These are phyloP conservation scores for Lacerta bilineata DNA, from an alignment of 2,797 vertebrate genomes.

Conservation along the genomic window DNA sequence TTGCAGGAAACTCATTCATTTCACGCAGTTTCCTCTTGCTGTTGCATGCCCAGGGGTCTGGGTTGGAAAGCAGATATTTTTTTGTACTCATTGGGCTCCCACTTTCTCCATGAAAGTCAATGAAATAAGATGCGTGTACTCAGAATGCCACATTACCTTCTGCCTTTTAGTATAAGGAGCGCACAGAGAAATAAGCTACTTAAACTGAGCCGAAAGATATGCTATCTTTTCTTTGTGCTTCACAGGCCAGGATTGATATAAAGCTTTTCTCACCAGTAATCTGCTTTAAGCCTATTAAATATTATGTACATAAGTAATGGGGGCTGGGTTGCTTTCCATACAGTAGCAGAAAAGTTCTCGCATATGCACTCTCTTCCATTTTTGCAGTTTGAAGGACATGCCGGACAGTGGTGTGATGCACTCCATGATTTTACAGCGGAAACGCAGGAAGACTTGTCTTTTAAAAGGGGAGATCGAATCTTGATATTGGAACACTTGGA, in stretches of 20 bases:
- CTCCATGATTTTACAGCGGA: constrained; percentile 89
- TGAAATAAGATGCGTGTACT: background rate
- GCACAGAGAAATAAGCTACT: background rate
- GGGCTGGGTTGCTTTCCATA: background rate
- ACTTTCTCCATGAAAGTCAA: background rate
- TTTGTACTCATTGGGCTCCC: background rate
- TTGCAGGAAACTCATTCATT: background rate
- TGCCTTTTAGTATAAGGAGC: background rate
- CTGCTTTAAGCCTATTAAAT: constrained; percentile 22
- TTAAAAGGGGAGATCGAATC: constrained; percentile 89
- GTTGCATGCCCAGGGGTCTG: background rate
- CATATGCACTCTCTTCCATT: constrained; percentile 34
- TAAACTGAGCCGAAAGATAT: background rate
- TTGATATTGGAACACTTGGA: constrained; percentile 85
- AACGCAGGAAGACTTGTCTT: constrained; percentile 87
- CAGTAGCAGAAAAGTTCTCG: background rate
- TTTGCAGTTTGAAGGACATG: constrained; percentile 64
- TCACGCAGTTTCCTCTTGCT: background rate
- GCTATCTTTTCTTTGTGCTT: background rate
- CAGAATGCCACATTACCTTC: background rate
- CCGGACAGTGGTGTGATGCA: constrained; percentile 87
- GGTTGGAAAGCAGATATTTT: no score
- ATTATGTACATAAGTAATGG: background rate
- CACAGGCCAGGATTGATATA: constrained; percentile 15
- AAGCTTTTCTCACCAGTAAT: background rate